Conservation (phyloP, 2,113 vertebrate genomes). For the Oncorhynchus masou region DNA sequence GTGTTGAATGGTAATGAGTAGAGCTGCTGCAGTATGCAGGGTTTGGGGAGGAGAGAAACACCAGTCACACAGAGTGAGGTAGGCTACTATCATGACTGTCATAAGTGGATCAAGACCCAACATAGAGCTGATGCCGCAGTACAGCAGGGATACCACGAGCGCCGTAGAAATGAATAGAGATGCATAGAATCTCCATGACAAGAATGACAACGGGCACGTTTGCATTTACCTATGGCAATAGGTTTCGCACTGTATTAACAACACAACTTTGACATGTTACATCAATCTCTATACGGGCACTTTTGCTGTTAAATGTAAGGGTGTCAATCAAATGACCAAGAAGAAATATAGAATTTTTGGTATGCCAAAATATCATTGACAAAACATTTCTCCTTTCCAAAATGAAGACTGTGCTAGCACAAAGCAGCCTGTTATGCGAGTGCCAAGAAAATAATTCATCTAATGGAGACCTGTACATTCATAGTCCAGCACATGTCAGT, state of each 20-base stretch:
- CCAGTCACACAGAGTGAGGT: background rate
- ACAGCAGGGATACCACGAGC: background rate
- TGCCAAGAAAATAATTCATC: background rate
- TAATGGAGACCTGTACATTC: background rate
- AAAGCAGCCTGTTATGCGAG: background rate
- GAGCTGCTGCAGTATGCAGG: background rate
- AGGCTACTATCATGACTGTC: background rate
- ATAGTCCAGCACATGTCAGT: background rate
- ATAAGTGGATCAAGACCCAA: background rate
- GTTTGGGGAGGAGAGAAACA: constrained; percentile 1
- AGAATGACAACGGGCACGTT: background rate
- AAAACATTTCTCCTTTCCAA: background rate
- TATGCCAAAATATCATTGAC: background rate
- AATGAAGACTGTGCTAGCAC: background rate
- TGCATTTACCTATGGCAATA: too few species aligned
- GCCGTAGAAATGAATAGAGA: background rate
- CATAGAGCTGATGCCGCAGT: background rate
- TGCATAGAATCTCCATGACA: background rate
- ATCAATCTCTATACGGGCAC: too few species aligned
- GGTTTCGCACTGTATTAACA: too few species aligned
- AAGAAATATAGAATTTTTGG: too few species aligned
- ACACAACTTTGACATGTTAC: too few species aligned
- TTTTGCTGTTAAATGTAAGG: too few species aligned
- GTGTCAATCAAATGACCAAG: too few species aligned
- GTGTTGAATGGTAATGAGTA: constrained; percentile 38